Conservation (phyloP, 92 coral and sea anemone species). For the Meandrina meandrites region DNA sequence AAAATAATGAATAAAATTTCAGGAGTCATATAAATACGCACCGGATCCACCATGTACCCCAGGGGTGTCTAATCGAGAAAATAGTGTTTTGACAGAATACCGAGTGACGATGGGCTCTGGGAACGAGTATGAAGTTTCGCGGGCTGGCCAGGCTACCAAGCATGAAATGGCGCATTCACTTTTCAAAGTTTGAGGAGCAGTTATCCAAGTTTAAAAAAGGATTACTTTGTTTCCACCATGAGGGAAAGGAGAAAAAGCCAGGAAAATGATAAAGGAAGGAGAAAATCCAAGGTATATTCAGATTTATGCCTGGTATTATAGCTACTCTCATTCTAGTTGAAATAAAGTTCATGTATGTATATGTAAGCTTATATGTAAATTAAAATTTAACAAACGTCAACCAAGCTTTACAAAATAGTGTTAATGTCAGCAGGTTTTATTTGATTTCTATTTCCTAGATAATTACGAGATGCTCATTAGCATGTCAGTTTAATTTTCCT, state of each 20-base stretch:
- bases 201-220: neutral
- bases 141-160: slow-evolving; percentile 23
- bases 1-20: too few relatives aligned
- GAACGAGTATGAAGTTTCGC: too few relatives aligned
- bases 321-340: too few relatives aligned
- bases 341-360: too few relatives aligned
- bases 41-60: too few relatives aligned
- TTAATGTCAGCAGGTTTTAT: neutral
- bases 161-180: slow-evolving; percentile 13
- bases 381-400: neutral
- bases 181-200: neutral
- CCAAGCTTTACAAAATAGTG: neutral
- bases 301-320: neutral
- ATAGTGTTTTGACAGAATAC: too few relatives aligned
- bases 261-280: slow-evolving; percentile 4
- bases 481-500: neutral
- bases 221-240: neutral
- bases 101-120: too few relatives aligned
- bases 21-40: too few relatives aligned
- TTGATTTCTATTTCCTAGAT: neutral
- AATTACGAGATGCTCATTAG: neutral
- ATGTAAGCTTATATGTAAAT: too few relatives aligned
- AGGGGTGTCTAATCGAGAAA: too few relatives aligned
- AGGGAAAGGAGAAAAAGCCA: neutral
- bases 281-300: slow-evolving; percentile 16